Base-by-base conservation (phyloP, 2,888 invertebrate genomes). In the Taenaris catops region DNA sequence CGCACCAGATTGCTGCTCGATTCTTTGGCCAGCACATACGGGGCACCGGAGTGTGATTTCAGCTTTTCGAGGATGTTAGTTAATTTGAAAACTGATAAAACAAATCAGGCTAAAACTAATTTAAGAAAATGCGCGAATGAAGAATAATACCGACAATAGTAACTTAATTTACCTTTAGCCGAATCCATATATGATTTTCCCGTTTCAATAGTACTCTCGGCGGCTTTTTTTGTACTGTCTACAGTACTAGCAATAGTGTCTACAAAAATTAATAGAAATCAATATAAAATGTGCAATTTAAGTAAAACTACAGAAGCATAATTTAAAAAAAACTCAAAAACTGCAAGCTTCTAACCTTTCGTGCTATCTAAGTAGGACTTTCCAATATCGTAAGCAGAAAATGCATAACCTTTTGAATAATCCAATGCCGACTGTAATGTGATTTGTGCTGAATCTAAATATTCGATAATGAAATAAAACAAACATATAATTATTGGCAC, bases 151-250 rank as follows among this genome's bases (percentile, higher is more conserved):
- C n/a, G n/a, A n/a, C n/a, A n/a, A n/a, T n/a, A n/a, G n/a, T n/a
- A n/a, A n/a, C 7, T 7, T 3, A n/a, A 24, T 16, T 31, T 37
- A 47, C 46, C 46, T 47, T 47, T 72, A 2, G 67, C 64, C 24
- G 55, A 51, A 28, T 62, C 66, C 28, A 69, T 47, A 6, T 58
- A 44, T 7, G 63, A 46, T 14, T 63, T 54, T 34, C 74, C 60
- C 12, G 60, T 69, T 21, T 67, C 69, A 41, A 67, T 49, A 7
- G 66, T 55, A 46, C 59, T 66, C 49, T 67, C 70, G 4, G 84
- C 79, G 6, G 74, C 65, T 58, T 78, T 79, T 59, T 76, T 84
- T 46, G 83, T 76, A 46, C 51, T 74, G 62, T 81, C 80, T 64
- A 80, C 69, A 42, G 78, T 69, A 46, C 58, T 69, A 33, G 67